Conservation (phyloP, 64 coral and sea anemone genomes). For the Acropora tenuis region DNA sequence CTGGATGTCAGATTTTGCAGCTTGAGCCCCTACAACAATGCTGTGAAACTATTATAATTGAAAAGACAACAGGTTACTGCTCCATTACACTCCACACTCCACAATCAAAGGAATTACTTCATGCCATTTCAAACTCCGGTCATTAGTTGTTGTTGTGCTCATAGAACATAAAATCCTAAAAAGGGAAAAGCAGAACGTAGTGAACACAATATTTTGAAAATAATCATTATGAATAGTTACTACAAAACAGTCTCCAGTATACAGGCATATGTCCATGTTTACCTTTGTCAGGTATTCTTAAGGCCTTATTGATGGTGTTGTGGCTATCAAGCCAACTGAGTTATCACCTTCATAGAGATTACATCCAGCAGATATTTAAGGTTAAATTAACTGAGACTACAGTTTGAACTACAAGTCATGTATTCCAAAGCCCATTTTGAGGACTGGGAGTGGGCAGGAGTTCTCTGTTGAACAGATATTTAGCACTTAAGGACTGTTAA, state of each 20-base stretch:
- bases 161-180: constrained; percentile 69
- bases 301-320: not conserved
- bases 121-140: not conserved
- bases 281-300: not conserved
- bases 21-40: too few relatives aligned
- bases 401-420: not conserved
- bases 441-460: too few relatives aligned
- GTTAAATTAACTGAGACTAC: not conserved
- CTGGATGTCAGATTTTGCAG: too few relatives aligned
- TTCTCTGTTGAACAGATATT: too few relatives aligned
- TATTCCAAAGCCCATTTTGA: too few relatives aligned
- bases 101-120: not conserved
- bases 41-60: too few relatives aligned
- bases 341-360: not conserved
- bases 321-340: not conserved
- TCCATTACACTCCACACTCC: not conserved
- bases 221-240: too few relatives aligned
- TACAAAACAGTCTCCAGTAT: too few relatives aligned
- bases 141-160: constrained; percentile 37
- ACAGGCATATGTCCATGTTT: too few relatives aligned
- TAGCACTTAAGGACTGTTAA: too few relatives aligned
- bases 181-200: not conserved
- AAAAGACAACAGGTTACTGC: not conserved
- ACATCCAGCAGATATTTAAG: not conserved
- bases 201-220: not conserved